Base-by-base conservation (phyloP, 2,888 invertebrate genomes). In the Xanthia togata region DNA sequence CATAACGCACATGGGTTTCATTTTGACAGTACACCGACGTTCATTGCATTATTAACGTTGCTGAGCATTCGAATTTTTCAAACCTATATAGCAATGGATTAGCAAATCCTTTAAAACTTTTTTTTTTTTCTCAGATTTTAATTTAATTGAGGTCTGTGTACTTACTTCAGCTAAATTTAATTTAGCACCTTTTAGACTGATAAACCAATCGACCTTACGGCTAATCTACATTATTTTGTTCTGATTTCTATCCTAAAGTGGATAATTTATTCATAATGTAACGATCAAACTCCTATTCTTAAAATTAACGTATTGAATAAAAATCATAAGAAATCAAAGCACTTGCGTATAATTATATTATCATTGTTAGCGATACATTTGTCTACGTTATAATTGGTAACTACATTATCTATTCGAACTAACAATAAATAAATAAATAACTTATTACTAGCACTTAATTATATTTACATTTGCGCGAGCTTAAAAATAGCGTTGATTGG, bases 401-500 rank as follows among this genome's bases (percentile, higher is more conserved):
- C 87, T 89, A 88, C 79, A 84, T 77, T 84, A 88, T 75, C 82
- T 82, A 85, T 79, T 85, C 77, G n/a, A 75, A 76, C 81, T 87
- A 87, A 87, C 76, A 82, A 82, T 85, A 88, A 82, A 82, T 78
- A 87, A 85, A 86, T 88, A 87, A 87, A 87, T 88, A 80, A 83
- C 81, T 85, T 81, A 87, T 17, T 20, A 57, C 79, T 88, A 88
- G 38, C 14, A 50, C 75, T 77, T 80, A 87, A 76, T 76, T 88
- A 87, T 87, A 87, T 87, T 64, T 87, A 87, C 87, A 87, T 76
- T 84, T 85, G 87, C 87, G 88, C 88, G 88, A 88, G 87, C 87
- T 76, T 82, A 82, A 82, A 85, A 55, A 78, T 75, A 80, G 79
- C 50, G 67, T 78, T 86, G 72, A 75, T 64, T 82, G 74, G 78